Evolutionary conservation across 2,888 invertebrate genomes (phyloP).

Genomic region (Odontothrips loti): DNA sequence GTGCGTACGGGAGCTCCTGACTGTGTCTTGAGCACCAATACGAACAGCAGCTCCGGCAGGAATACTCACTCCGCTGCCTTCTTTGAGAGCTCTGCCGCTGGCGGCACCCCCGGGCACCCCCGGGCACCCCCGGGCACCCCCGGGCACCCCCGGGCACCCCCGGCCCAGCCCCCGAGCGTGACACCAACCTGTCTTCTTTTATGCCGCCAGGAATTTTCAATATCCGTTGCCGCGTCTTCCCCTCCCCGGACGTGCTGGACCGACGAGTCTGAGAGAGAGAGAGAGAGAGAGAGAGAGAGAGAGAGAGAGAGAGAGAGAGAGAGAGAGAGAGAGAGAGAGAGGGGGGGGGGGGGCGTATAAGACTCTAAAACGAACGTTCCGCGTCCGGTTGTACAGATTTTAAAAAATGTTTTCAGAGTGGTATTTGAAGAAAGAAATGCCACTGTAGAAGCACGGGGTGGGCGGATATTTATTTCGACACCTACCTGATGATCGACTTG

Average conservation of each 20-base stretch:
- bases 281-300: conserved; percentile 28
- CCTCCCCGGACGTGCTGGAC: conserved; percentile 38
- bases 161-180: neutral
- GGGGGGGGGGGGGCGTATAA: too few relatives aligned
- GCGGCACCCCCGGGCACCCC: too few relatives aligned
- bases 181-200: neutral
- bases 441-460: too few relatives aligned
- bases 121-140: too few relatives aligned
- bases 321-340: conserved; percentile 28
- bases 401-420: too few relatives aligned
- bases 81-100: neutral
- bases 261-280: conserved; percentile 41
- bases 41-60: neutral
- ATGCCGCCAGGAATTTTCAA: neutral
- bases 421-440: too few relatives aligned
- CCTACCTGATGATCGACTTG: too few relatives aligned
- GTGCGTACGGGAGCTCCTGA: too few relatives aligned
- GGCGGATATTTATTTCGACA: too few relatives aligned
- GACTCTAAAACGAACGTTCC: conserved; percentile 4
- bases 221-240: neutral
- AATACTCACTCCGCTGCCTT: neutral
- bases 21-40: too few relatives aligned
- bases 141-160: too few relatives aligned
- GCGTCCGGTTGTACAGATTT: too few relatives aligned
- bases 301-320: conserved; percentile 34